Evolutionary conservation across 1,140 invertebrate genomes (phyloP).

Genomic region (Penaeus japonicus): DNA sequence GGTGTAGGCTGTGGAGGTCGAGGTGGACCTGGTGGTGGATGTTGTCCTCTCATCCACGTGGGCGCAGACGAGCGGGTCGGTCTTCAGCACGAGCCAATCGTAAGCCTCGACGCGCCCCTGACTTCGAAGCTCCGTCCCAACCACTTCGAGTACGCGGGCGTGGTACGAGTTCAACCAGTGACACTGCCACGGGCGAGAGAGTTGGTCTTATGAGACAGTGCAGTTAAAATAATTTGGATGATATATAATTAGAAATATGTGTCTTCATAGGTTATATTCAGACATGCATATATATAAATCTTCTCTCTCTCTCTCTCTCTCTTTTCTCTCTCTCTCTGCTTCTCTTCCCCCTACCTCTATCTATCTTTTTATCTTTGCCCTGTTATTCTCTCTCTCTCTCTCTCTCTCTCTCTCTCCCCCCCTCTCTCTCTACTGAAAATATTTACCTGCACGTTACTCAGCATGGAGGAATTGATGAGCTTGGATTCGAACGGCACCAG

Average conservation of each 20-base stretch:
- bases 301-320: neutral
- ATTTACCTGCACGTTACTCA: constrained; percentile 43
- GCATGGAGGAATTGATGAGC: constrained; percentile 66
- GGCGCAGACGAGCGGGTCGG: constrained; percentile 65
- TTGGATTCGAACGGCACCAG: constrained; percentile 69
- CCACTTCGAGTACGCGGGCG: constrained; percentile 72
- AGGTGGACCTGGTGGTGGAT: neutral
- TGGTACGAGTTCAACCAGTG: constrained; percentile 83
- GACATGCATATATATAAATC: neutral
- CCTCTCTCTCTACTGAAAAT: neutral
- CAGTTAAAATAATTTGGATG: neutral
- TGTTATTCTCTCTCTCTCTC: neutral
- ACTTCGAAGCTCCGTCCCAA: constrained; percentile 76
- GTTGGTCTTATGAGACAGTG: neutral
- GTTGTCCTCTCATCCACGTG: neutral
- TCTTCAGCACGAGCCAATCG: constrained; percentile 83
- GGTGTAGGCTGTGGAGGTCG: neutral
- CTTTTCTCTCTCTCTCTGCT: neutral
- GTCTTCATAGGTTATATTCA: neutral
- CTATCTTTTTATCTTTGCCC: too few species aligned
- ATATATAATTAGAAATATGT: neutral
- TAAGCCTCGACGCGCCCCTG: constrained; percentile 75
- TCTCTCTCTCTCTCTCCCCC: neutral
- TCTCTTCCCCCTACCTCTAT: neutral
- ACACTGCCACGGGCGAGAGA: constrained; percentile 67